Percentiles rank a stretch among this genome's conserved stretches.
Evolutionary conservation across 2,888 invertebrate genomes (phyloP).

Genomic region (Plagiodera versicolora): DNA sequence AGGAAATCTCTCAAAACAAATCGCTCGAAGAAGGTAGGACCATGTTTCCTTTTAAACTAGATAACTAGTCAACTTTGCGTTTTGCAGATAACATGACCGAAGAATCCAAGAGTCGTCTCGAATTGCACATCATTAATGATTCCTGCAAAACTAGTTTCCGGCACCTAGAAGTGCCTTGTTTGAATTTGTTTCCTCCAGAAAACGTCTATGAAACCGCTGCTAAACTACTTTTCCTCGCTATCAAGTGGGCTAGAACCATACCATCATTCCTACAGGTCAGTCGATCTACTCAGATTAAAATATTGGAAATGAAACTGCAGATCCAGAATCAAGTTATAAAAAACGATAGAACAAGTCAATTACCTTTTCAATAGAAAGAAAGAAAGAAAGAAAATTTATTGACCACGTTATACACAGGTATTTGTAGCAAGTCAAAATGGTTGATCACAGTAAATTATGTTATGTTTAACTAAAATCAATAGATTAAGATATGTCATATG

Average conservation of each 20-base stretch:
- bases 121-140: conserved; percentile 47
- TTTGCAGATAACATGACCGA: conserved; percentile 28
- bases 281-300: not conserved
- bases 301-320: too few species aligned
- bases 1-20: conserved; percentile 60
- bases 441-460: too few species aligned
- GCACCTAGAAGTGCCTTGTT: conserved; percentile 50
- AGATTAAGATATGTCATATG: too few species aligned
- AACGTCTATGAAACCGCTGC: conserved; percentile 72
- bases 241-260: conserved; percentile 80
- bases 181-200: conserved; percentile 61
- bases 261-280: conserved; percentile 72
- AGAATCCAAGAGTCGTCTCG: conserved; percentile 37
- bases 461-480: too few species aligned
- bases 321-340: too few species aligned
- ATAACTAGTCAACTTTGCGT: not conserved
- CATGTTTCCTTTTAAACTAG: not conserved
- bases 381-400: too few species aligned
- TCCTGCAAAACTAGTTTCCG: conserved; percentile 30
- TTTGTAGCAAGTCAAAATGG: too few species aligned
- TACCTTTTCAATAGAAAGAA: too few species aligned
- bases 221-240: conserved; percentile 73
- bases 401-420: too few species aligned
- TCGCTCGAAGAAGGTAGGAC: conserved; percentile 24
- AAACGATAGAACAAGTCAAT: too few species aligned